Evolutionary conservation across 2,113 vertebrate genomes (phyloP), one percentile per base, ranked within the genome.

Genomic region (Microtus oregoni): DNA sequence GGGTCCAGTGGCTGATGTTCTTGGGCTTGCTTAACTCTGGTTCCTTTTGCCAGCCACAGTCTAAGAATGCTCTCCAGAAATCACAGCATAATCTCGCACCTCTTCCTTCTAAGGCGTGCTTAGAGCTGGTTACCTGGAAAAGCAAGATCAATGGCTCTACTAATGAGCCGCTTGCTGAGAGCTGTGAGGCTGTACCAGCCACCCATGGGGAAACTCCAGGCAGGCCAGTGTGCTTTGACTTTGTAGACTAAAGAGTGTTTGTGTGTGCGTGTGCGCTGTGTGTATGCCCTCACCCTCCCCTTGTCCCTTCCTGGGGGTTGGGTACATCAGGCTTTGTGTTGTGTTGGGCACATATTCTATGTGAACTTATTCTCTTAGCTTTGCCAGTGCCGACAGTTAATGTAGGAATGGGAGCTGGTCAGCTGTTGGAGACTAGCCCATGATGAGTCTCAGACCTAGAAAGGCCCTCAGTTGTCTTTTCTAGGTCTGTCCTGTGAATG

Each of bases 211-310:
- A 97, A 96, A 89, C 90, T 96, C 92, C 95, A 94, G 67, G 97
- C 88, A 75, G 97, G 97, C 96, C 94, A 94, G 76, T 35, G 93
- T 94, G 97, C 83, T 92, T 94, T 72, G 94, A 95, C 96, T 86
- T 78, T 0, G 38, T 72, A 81, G 95, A 93, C 55, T 55, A 55
- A 55, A 55, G 55, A 5, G 55, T 41, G 22, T 63, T 24, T 65
- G 65, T 30, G 9, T 67, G 65, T 72, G 70, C 7, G 22, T 28
- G 38, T 28, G 41, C 3, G 1, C 75, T 26, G 47, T 72, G 67
- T 73, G 73, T 96, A 81, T 94, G 92, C 96, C 95, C 95, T 44
- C 75, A 78, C 96, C 73, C 83, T 96, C 77, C 9, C 32, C 75
- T 86, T 78, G 90, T 96, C 95, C 95, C 96, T 92, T 0, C 52